A percentile compares a stretch with the other conserved stretches of the same genome.
These are phyloP conservation scores for Corella eumyota DNA, from an alignment of 23 tunicate species.

Conservation along the genomic window DNA sequence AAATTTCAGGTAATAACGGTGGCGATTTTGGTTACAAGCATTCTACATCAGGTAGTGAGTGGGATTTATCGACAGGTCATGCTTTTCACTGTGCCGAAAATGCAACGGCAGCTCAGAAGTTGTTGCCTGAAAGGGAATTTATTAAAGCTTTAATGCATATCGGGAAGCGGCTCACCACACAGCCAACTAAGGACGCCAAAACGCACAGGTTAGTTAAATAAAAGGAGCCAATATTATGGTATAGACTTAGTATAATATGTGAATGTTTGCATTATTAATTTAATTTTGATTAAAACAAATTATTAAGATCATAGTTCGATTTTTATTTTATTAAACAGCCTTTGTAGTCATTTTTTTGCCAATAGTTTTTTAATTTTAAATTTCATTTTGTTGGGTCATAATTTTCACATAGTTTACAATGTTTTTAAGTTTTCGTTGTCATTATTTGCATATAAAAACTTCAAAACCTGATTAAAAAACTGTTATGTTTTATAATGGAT, in stretches of 20 bases:
- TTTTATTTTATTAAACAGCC: no score
- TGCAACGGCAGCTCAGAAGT: constrained; percentile 30
- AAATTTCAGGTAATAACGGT: constrained; percentile 15
- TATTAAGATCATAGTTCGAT: background rate
- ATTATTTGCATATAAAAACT: no score
- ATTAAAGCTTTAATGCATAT: constrained; percentile 74
- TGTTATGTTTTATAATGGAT: no score
- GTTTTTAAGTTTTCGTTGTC: no score
- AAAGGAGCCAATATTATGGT: background rate
- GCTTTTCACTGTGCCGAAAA: constrained; percentile 57
- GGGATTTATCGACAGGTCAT: constrained; percentile 97
- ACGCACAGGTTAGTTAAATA: constrained; percentile 60
- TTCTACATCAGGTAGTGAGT: constrained; percentile 55
- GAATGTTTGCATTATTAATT: background rate
- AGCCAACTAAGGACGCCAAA: constrained; percentile 92
- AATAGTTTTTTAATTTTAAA: no score
- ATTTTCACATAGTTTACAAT: no score
- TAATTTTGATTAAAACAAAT: background rate
- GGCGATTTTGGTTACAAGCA: constrained; percentile 20
- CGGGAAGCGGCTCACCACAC: constrained; percentile 85
- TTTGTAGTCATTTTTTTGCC: no score
- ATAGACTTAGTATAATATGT: background rate
- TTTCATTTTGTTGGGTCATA: no score
- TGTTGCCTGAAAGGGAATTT: constrained; percentile 82
- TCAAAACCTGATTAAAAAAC: no score